Evolutionary conservation across 92 coral and sea anemone species (phyloP).

Genomic region (Desmophyllum pertusum): DNA sequence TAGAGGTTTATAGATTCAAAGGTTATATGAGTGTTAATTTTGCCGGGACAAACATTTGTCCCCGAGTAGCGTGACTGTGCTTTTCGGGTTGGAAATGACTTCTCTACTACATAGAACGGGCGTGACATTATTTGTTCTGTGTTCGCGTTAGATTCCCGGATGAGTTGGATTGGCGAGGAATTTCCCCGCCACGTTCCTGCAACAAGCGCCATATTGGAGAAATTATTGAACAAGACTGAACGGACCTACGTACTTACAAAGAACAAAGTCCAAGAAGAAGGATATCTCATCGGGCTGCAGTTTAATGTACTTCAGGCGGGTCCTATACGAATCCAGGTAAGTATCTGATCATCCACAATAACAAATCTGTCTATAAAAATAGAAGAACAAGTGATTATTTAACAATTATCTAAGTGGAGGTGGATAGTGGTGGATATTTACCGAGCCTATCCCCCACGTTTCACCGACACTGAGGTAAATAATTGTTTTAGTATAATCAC

Average conservation of each 20-base stretch:
- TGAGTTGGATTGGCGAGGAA: constrained; percentile 13
- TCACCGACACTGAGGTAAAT: too few species aligned
- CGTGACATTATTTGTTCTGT: not conserved
- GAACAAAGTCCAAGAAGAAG: constrained; percentile 33
- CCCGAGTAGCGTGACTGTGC: too few species aligned
- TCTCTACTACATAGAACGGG: too few species aligned
- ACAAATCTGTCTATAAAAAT: not conserved
- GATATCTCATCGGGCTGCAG: constrained; percentile 45
- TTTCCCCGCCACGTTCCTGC: constrained; percentile 8
- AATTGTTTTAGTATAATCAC: too few species aligned
- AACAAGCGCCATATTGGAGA: not conserved
- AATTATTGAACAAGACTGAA: not conserved
- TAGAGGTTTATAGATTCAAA: too few species aligned
- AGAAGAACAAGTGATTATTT: too few species aligned
- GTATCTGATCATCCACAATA: not conserved
- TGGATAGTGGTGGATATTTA: too few species aligned
- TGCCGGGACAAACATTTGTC: too few species aligned
- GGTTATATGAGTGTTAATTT: too few species aligned
- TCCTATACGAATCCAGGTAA: constrained; percentile 47
- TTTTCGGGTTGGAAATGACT: not conserved
- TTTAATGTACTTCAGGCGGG: constrained; percentile 35
- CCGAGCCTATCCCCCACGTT: too few species aligned
- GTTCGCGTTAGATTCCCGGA: constrained; percentile 2
- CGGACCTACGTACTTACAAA: constrained; percentile 31
- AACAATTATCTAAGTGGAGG: too few species aligned